Percentiles rank a stretch among this genome's conserved stretches.
Conservation (phyloP, 2,113 vertebrate species). For the Macroglossus sobrinus region DNA sequence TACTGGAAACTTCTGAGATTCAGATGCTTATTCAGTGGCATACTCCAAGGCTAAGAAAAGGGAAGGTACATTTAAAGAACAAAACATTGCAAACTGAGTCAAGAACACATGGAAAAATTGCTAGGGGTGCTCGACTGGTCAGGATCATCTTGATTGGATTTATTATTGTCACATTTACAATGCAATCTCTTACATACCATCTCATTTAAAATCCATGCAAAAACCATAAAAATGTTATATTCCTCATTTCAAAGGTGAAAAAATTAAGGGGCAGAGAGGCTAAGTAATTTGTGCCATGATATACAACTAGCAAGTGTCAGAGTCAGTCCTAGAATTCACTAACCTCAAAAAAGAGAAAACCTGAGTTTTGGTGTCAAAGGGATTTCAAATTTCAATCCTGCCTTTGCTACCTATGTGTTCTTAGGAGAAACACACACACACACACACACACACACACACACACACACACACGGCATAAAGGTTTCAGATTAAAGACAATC, state of each 20-base stretch:
- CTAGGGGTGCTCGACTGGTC: background rate
- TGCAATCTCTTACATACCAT: background rate
- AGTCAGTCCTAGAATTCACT: background rate
- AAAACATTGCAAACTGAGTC: background rate
- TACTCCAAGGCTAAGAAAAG: background rate
- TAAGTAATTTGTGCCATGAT: background rate
- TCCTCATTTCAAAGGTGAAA: background rate
- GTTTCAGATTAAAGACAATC: background rate
- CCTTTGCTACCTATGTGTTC: background rate
- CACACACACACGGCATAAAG: background rate
- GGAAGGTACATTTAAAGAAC: background rate
- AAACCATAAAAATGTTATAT: background rate
- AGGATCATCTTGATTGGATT: background rate
- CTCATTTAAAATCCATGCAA: conserved; percentile 13
- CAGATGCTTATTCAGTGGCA: background rate
- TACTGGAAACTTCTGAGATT: background rate
- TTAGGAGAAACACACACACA: background rate
- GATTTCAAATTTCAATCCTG: background rate
- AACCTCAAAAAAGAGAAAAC: conserved; percentile 5
- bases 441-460: too few species aligned
- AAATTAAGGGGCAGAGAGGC: background rate
- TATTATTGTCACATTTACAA: background rate
- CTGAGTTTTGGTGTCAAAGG: background rate
- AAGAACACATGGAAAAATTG: background rate
- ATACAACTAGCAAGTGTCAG: background rate